phyloP scores from a whole-genome alignment of 2,888 invertebrate genomes.

The Eugnorisma glareosa region DNA sequence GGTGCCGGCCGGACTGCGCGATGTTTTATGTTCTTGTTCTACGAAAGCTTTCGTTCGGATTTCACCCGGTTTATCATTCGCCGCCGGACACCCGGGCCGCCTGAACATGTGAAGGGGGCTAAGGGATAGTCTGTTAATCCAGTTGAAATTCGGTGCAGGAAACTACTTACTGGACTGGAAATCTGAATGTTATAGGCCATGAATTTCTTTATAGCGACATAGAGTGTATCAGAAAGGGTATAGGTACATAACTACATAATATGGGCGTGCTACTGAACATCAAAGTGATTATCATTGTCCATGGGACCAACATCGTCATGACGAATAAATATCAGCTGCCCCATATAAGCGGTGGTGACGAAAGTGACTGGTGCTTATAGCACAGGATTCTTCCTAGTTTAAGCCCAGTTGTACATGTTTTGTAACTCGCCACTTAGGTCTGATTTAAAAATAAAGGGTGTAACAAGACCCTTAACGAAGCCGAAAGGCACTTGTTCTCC shows the following conservation, averaged over 20 bases:
- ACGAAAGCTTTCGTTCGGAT: slow-evolving; percentile 6
- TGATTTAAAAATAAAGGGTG: no score
- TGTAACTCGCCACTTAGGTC: no score
- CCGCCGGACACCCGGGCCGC: background rate
- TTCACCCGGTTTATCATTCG: background rate
- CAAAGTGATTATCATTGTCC: background rate
- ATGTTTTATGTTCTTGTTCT: background rate
- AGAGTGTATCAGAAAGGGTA: background rate
- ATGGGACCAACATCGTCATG: background rate
- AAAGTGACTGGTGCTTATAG: no score
- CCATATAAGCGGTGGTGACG: no score
- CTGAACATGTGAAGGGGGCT: background rate
- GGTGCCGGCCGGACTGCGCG: slow-evolving; percentile 1
- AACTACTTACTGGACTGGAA: slow-evolving; percentile 17
- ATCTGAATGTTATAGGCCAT: background rate
- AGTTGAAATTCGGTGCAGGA: slow-evolving; percentile 4
- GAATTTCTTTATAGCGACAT: background rate
- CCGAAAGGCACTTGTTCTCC: no score
- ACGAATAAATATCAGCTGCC: background rate
- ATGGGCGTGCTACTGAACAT: background rate
- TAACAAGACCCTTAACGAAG: no score
- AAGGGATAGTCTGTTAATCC: background rate
- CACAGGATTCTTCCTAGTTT: no score
- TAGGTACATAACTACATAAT: background rate
- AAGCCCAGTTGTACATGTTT: no score